These are phyloP conservation scores for Ceratotherium simum DNA, from an alignment of 2,113 vertebrate genomes.

Conservation along the genomic window DNA sequence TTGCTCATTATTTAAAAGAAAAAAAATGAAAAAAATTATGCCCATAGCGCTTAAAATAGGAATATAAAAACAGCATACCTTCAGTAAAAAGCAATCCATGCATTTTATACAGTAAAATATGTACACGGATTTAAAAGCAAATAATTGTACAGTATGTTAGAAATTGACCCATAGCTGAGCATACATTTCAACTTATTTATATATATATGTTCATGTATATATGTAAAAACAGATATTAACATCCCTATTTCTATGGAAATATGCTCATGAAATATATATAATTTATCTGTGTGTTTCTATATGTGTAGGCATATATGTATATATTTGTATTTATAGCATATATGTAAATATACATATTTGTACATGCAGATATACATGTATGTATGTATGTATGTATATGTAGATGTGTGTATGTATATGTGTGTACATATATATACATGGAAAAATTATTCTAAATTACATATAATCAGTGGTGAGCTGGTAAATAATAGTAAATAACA, in stretches of 20 bases:
- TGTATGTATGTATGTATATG: not conserved
- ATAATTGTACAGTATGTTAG: not conserved
- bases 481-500: not conserved
- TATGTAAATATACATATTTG: not conserved
- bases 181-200: not conserved
- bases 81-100: not conserved
- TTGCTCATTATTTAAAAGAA: not conserved
- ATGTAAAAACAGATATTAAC: not conserved
- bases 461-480: not conserved
- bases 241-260: not conserved
- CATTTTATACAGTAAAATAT: not conserved
- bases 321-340: not conserved
- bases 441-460: not conserved
- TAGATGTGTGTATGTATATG: not conserved
- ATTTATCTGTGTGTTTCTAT: not conserved
- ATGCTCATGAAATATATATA: not conserved
- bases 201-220: not conserved
- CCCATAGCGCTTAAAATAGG: not conserved
- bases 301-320: not conserved
- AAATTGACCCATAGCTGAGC: not conserved
- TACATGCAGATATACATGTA: too few species aligned
- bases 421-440: not conserved
- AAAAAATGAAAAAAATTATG: not conserved
- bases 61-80: not conserved
- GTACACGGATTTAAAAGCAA: not conserved